phyloP scores from a whole-genome alignment of 1,140 invertebrate genomes.

The Cydia strobilella region DNA sequence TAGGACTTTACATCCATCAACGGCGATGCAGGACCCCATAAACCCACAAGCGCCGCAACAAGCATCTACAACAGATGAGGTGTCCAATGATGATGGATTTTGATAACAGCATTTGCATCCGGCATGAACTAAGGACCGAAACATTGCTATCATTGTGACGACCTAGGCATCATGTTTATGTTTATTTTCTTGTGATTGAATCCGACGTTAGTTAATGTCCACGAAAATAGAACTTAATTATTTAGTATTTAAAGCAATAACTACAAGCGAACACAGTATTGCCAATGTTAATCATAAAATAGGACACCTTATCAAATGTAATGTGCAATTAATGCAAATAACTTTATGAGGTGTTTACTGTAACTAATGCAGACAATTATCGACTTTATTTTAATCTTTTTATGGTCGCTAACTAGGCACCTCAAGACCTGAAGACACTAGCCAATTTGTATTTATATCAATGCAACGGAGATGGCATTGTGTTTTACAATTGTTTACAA shows the following conservation, averaged over 20 bases:
- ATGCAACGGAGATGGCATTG: background rate
- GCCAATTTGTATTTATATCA: background rate
- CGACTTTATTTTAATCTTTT: background rate
- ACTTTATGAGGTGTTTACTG: background rate
- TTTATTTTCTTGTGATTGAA: background rate
- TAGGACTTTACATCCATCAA: too few species aligned
- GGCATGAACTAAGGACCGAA: background rate
- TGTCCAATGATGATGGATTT: too few species aligned
- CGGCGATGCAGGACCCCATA: too few species aligned
- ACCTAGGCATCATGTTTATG: slow-evolving; percentile 3
- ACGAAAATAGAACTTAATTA: background rate
- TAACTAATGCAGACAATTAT: background rate
- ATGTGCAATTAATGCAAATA: background rate
- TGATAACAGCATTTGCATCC: background rate
- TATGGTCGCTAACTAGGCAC: background rate
- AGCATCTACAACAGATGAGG: too few species aligned
- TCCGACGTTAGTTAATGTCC: background rate
- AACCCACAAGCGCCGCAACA: too few species aligned
- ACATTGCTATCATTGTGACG: background rate
- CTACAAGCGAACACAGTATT: background rate
- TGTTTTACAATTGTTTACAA: background rate
- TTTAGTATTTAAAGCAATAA: background rate
- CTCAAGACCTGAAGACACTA: background rate
- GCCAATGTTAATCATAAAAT: slow-evolving; percentile 5
- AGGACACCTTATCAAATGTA: slow-evolving; percentile 11